Conservation (phyloP, 1,140 invertebrate genomes). For the Reticulitermes speratus region DNA sequence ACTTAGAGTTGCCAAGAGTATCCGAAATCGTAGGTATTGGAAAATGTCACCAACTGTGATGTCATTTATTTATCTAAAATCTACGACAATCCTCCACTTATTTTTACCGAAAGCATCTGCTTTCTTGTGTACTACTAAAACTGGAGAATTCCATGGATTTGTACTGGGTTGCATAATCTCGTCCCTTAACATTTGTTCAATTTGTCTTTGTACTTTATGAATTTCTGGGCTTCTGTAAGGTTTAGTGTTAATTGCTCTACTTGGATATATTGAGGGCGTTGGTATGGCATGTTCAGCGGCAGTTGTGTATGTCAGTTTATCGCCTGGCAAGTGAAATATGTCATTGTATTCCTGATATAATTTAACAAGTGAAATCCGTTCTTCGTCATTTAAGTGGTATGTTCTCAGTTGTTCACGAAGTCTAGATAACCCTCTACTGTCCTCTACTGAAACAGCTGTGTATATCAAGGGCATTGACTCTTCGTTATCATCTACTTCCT, state of each 20-base stretch:
- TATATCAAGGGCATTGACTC: no score
- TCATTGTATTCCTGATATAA: not conserved
- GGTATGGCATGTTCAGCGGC: not conserved
- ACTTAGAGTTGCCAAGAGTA: slow-evolving; percentile 44
- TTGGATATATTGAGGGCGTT: not conserved
- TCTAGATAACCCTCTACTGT: no score
- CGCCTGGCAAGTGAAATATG: no score
- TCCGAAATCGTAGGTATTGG: slow-evolving; percentile 53
- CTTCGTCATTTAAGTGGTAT: no score
- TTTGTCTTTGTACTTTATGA: slow-evolving; percentile 46
- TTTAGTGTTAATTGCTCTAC: slow-evolving; percentile 40
- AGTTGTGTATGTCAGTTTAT: no score
- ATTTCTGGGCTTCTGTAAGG: slow-evolving; percentile 43
- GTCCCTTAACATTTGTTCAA: slow-evolving; percentile 47
- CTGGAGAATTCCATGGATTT: no score
- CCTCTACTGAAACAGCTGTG: no score
- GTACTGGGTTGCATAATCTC: slow-evolving; percentile 43
- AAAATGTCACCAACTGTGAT: slow-evolving; percentile 45
- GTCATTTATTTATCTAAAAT: slow-evolving; percentile 45
- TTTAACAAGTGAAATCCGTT: no score
- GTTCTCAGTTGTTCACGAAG: no score
- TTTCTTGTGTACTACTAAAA: slow-evolving; percentile 34
- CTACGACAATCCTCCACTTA: slow-evolving; percentile 47
- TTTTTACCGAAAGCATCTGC: slow-evolving; percentile 44
- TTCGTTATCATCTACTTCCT: no score